Evolutionary conservation across 23 tunicate genomes (phyloP).

Genomic region (Phallusia fumigata): DNA sequence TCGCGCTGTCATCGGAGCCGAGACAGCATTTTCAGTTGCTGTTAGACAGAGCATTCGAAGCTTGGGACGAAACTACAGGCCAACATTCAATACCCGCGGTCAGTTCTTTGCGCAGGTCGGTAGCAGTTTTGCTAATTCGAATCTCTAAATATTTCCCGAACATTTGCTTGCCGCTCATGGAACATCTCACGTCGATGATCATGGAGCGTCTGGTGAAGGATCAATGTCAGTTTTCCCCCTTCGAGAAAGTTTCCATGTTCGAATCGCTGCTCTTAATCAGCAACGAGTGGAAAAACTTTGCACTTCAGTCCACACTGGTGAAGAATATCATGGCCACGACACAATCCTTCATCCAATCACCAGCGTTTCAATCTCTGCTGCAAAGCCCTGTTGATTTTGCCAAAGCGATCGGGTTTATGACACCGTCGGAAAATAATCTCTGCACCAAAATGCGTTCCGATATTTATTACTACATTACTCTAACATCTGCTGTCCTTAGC

Average conservation of each 20-base stretch:
- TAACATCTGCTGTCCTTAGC: conserved; percentile 34
- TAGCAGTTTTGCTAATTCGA: conserved; percentile 23
- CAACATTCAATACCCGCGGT: neutral
- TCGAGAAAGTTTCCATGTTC: conserved; percentile 54
- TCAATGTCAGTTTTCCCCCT: conserved; percentile 20
- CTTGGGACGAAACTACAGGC: conserved; percentile 11
- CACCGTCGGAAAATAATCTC: neutral
- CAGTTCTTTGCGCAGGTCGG: conserved; percentile 14
- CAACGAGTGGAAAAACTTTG: conserved; percentile 68
- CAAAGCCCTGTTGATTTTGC: conserved; percentile 54
- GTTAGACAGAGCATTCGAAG: conserved; percentile 18
- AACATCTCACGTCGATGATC: conserved; percentile 25
- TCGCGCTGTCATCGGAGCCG: conserved; percentile 15
- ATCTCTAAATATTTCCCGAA: conserved; percentile 25
- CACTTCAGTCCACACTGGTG: conserved; percentile 40
- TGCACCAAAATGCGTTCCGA: conserved; percentile 30
- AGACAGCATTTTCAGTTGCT: conserved; percentile 7
- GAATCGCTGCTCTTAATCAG: conserved; percentile 61
- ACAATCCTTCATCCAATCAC: neutral
- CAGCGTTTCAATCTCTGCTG: conserved; percentile 14
- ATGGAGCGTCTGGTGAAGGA: conserved; percentile 12
- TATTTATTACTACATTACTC: conserved; percentile 42
- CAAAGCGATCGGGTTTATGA: conserved; percentile 40
- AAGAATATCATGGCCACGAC: conserved; percentile 46
- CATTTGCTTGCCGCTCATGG: conserved; percentile 14